Conservation (phyloP, 2,113 vertebrate species). For the Tragelaphus imberbis region DNA sequence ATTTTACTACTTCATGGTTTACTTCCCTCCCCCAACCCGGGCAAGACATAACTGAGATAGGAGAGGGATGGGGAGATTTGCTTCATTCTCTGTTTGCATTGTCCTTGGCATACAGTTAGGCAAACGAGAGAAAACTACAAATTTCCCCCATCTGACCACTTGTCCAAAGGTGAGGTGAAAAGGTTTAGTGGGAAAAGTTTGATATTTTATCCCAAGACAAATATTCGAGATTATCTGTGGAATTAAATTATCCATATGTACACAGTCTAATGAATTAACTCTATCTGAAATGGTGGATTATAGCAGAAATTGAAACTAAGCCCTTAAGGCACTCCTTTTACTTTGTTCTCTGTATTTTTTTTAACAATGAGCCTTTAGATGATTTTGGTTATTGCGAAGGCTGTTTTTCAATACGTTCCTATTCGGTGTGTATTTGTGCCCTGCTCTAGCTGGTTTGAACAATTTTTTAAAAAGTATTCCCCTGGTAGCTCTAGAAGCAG, state of each 20-base stretch:
- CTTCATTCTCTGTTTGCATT: neutral
- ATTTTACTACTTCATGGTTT: neutral
- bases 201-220: slow-evolving; percentile 70
- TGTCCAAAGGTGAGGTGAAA: slow-evolving; percentile 57
- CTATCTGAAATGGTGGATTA: slow-evolving; percentile 63
- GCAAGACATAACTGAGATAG: neutral
- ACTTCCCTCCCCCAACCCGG: neutral
- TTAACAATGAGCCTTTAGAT: slow-evolving; percentile 47
- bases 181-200: slow-evolving; percentile 61
- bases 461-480: slow-evolving; percentile 68
- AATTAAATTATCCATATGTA: slow-evolving; percentile 68
- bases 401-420: slow-evolving; percentile 39
- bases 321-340: slow-evolving; percentile 42
- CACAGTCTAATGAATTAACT: slow-evolving; percentile 64
- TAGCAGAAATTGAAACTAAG: slow-evolving; percentile 65
- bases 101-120: neutral
- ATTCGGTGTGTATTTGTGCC: slow-evolving; percentile 47
- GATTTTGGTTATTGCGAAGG: slow-evolving; percentile 41
- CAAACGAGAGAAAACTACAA: neutral
- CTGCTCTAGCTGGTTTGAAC: slow-evolving; percentile 35
- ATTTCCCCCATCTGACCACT: slow-evolving; percentile 46
- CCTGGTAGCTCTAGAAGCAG: slow-evolving; percentile 67
- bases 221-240: slow-evolving; percentile 61
- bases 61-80: neutral
- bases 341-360: slow-evolving; percentile 49